These are phyloP conservation scores for Smutsia gigantea DNA, from an alignment of 2,797 vertebrate species.

Conservation along the genomic window DNA sequence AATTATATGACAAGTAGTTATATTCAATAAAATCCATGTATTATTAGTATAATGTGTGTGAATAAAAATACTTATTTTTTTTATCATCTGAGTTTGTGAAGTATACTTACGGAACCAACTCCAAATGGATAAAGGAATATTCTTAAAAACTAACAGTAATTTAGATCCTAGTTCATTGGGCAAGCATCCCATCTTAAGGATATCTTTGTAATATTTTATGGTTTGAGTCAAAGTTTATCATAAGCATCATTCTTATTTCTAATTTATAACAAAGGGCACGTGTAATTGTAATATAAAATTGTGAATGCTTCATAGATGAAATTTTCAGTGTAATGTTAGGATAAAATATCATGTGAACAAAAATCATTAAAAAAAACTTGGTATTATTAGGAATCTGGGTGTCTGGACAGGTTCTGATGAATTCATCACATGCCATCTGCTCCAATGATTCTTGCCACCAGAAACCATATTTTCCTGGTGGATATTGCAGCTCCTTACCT, in stretches of 20 bases:
- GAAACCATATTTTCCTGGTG: conserved; percentile 72
- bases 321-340: background rate
- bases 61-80: background rate
- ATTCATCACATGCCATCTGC: conserved; percentile 78
- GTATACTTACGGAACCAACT: background rate
- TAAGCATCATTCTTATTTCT: conserved; percentile 41
- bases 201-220: background rate
- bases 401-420: conserved; percentile 71
- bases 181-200: background rate
- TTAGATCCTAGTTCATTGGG: background rate
- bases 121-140: background rate
- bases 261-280: background rate
- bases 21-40: background rate
- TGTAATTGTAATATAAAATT: conserved; percentile 40
- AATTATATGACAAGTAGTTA: background rate
- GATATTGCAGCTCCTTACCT: conserved; percentile 67
- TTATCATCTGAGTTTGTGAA: background rate
- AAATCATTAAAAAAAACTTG: conserved; percentile 48
- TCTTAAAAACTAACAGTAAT: conserved; percentile 31
- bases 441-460: conserved; percentile 77
- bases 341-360: background rate
- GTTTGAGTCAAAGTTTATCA: conserved; percentile 42
- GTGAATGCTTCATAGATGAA: conserved; percentile 45
- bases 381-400: conserved; percentile 75
- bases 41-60: background rate